Conservation (phyloP, 2,113 vertebrate species). For the Sclerurus mexicanus region DNA sequence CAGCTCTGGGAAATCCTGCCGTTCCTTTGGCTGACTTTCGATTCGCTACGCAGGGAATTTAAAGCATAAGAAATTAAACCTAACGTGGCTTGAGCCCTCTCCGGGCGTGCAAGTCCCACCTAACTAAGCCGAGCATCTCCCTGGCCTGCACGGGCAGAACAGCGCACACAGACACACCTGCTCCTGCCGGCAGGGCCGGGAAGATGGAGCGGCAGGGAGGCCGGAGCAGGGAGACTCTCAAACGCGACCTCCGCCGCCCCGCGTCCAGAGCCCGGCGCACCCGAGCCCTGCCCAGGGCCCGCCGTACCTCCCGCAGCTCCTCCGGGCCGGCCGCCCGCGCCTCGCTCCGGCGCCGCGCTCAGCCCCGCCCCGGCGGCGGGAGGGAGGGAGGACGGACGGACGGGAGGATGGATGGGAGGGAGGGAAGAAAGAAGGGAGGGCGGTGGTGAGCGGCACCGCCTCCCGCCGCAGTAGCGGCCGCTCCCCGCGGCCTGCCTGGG, state of each 20-base stretch:
- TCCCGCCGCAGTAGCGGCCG: fast-evolving
- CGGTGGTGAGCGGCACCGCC: not conserved
- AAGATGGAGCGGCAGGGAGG: too few relatives aligned
- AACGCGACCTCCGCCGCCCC: not conserved
- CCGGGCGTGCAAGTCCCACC: not conserved
- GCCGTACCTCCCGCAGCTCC: not conserved
- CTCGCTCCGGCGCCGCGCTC: fast-evolving
- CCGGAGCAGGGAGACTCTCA: not conserved
- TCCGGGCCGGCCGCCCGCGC: not conserved
- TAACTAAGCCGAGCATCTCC: fast-evolving
- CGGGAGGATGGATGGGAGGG: too few relatives aligned
- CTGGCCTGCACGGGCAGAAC: fast-evolving
- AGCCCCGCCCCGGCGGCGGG: not conserved
- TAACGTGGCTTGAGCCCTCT: fast-evolving
- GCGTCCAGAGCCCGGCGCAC: too few relatives aligned
- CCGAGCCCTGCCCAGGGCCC: not conserved
- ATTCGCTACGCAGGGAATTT: not conserved
- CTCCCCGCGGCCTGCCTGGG: fast-evolving
- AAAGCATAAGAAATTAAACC: not conserved
- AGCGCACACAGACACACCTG: fast-evolving
- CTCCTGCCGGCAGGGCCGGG: not conserved
- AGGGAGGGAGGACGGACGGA: too few relatives aligned
- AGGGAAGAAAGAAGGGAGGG: not conserved
- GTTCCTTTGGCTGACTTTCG: not conserved
- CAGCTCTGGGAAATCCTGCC: not conserved